Base-by-base conservation (phyloP, 1,140 invertebrate genomes). In the Saccostrea cuccullata region DNA sequence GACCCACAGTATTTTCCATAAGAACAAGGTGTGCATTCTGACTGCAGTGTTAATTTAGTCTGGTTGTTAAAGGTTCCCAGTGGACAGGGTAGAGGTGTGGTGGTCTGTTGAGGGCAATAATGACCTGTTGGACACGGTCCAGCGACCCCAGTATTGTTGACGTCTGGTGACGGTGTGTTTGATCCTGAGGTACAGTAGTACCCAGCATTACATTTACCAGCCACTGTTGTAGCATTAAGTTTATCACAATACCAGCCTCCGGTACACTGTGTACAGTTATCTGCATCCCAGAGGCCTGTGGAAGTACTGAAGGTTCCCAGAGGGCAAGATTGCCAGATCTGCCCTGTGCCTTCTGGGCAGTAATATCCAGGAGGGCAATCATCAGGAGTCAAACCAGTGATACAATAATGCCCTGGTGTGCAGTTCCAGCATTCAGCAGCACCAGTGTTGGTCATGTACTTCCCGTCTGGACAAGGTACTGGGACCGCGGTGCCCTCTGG, bases 161-260 rank as follows among this genome's bases (percentile, higher is more conserved):
- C 86, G 64, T 93, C 92, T 1, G 94, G 94, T n/a, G 91, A 92
- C 17, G 92, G 55, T 20, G 93, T 92, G 88, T 93, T 90, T 23
- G 93, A 93, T 17, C 94, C 93, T 23, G 86, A 87, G 2, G 92
- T 93, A 89, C 94, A 94, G 90, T 91, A 94, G 77, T 94, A 94
- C 9, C 94, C 94, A 60, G 91, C 91, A 84, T 90, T 88, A 91
- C 94, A 94, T 73, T 84, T 77, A 20, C 92, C 93, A n/a, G 92
- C 91, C 0, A 91, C 89, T 15, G 86, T 82, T 23, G 92, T 94
- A 2, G 91, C 91, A 89, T 92, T 93, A 17, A 89, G 86, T 30
- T 82, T 77, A 56, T 86, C 88, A 88, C 94, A 94, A 88, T 94
- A 94, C 58, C 84, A 92, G 2, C 94, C 94, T 55, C 91, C 93